Percentiles rank a stretch among this genome's conserved stretches.
Evolutionary conservation across 2,113 vertebrate genomes (phyloP).

Genomic region (Erythrolamprus reginae): DNA sequence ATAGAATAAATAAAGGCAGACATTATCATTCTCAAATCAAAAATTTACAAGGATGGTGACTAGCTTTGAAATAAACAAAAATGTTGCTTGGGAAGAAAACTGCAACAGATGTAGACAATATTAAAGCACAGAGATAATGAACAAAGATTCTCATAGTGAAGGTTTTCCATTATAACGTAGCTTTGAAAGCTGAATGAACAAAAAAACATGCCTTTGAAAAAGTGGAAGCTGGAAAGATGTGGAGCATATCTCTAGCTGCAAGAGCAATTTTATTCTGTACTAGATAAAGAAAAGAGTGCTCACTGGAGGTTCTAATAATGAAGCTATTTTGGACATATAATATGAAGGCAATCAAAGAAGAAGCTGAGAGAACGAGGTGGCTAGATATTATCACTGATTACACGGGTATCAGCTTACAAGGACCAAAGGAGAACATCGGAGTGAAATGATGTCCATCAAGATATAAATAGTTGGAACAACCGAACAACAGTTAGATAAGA

Average conservation of each 20-base stretch:
- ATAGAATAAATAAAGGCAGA: neutral
- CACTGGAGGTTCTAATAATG: neutral
- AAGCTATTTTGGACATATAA: neutral
- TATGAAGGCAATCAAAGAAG: neutral
- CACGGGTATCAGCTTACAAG: neutral
- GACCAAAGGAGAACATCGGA: neutral
- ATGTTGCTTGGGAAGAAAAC: neutral
- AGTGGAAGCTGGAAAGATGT: neutral
- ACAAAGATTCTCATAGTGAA: neutral
- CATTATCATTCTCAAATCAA: neutral
- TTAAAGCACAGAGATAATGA: neutral
- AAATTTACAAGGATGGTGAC: neutral
- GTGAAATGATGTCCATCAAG: neutral
- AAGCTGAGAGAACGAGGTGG: neutral
- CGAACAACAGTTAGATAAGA: neutral
- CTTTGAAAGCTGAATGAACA: neutral
- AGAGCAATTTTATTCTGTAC: neutral
- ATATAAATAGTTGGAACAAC: neutral
- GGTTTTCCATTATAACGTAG: neutral
- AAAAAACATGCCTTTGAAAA: neutral
- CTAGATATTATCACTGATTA: neutral
- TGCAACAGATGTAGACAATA: neutral
- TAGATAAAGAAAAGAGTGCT: neutral
- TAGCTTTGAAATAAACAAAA: neutral
- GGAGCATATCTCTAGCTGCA: neutral